Conservation (phyloP, 2,888 invertebrate genomes). For the Emmelina monodactyla region DNA sequence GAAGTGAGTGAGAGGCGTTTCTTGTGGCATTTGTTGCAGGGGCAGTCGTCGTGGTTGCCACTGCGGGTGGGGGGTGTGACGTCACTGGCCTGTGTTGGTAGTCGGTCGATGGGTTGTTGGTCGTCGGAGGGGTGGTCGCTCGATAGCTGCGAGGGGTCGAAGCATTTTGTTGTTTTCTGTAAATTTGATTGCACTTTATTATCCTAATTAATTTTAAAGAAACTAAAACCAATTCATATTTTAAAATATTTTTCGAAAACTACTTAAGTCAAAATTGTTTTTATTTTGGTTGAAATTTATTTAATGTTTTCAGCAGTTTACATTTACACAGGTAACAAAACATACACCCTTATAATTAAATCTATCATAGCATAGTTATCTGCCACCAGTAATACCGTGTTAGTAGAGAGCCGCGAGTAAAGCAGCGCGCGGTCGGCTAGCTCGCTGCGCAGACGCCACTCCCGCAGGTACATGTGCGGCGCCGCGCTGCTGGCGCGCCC, state of each 20-base stretch:
- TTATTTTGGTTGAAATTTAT: not conserved
- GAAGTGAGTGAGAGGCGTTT: conserved; percentile 44
- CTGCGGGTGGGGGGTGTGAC: conserved; percentile 20
- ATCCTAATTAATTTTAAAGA: too few species aligned
- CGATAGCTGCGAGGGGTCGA: conserved; percentile 46
- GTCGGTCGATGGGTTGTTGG: conserved; percentile 16
- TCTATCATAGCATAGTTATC: too few species aligned
- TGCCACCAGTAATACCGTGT: too few species aligned
- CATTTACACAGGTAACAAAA: too few species aligned
- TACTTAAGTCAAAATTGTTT: too few species aligned
- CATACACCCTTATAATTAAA: too few species aligned
- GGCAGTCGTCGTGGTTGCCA: conserved; percentile 22
- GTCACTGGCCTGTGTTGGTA: conserved; percentile 14
- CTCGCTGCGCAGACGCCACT: conserved; percentile 55
- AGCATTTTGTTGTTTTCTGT: conserved; percentile 54
- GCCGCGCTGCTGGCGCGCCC: conserved; percentile 53
- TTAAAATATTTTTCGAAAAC: too few species aligned
- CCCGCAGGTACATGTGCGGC: conserved; percentile 51
- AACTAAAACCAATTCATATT: too few species aligned
- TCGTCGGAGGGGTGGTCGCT: conserved; percentile 21
- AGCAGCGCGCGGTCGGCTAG: conserved; percentile 44
- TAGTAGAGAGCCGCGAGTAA: too few species aligned
- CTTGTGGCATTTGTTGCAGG: conserved; percentile 35
- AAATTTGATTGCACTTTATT: too few species aligned
- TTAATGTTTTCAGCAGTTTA: not conserved